Base-by-base conservation (phyloP, 2,888 invertebrate species). In the Elysia crispata region DNA sequence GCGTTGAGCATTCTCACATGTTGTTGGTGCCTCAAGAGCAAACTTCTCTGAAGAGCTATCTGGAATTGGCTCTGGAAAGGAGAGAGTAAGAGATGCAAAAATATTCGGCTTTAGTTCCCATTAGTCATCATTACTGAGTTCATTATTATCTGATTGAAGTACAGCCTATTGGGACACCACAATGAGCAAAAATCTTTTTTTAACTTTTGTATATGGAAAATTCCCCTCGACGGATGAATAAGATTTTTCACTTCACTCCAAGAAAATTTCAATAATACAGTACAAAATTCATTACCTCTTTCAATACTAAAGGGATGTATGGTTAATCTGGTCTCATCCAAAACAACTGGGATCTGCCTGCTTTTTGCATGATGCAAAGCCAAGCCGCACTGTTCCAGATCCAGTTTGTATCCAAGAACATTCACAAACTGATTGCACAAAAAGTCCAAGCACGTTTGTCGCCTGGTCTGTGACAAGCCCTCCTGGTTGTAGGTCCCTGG, bases 301-400 rank as follows among this genome's bases (percentile, higher is more conserved):
- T 94, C 90, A 41, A 96, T 94, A 85, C 94, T 96, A 92, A 97
- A 97, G 0, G 97, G 97, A 83, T 93, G 93, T 30, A 97, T 95
- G 0, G 96, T 96, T 90, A 83, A 85, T 77, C 15, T 81, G 73
- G n/a, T 76, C 66, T 23, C 86, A 74, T n/a, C 85, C 82, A 72
- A 67, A 57, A 62, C 86, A 85, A 67, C 83, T 41, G 31, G 18
- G 30, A n/a, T 50, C 11, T 74, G 18, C 31, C 23, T n/a, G 6
- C 41, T 49, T 23, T 15, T 8, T 1, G 66, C 23, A 28, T 20
- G 33, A 15, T 64, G 1, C 28, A 67, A n/a, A 20, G 64, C 31
- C 86, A 92, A n/a, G n/a, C 70, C 70, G 20, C 70, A 64, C n/a
- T 76, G 70, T 20, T 5, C 28, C 11, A 76, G 8, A 28, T 76